Conservation (phyloP, 2,797 vertebrate genomes). For the Anguilla marmorata region DNA sequence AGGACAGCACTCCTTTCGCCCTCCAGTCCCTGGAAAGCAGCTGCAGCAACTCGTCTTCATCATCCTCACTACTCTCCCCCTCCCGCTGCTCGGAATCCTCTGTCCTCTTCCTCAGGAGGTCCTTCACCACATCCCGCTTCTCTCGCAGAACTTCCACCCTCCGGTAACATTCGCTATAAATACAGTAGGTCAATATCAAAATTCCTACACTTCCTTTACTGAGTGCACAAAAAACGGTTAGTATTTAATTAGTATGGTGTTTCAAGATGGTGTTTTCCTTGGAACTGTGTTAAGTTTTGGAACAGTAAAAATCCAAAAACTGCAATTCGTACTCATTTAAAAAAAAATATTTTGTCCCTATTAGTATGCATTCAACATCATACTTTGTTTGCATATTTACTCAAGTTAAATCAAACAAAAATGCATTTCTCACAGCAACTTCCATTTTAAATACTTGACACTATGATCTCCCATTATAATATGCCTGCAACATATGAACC, state of each 20-base stretch:
- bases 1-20: conserved; percentile 89
- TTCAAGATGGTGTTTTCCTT: background rate
- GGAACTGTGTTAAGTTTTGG: background rate
- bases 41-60: conserved; percentile 87
- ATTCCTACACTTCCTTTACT: background rate
- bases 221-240: no score
- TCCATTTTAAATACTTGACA: no score
- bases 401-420: no score
- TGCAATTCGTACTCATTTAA: no score
- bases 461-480: no score
- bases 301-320: background rate
- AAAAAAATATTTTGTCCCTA: background rate
- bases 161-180: conserved; percentile 80
- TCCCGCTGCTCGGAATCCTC: conserved; percentile 50
- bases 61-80: conserved; percentile 74
- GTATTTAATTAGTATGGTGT: background rate
- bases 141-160: conserved; percentile 86
- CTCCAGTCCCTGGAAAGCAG: conserved; percentile 90
- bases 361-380: background rate
- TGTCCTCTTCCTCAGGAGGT: conserved; percentile 61
- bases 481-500: no score
- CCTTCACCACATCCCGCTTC: conserved; percentile 81
- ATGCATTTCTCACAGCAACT: no score
- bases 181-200: background rate
- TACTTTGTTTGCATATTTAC: no score